These are phyloP conservation scores for human DNA, from an alignment of 2,113 vertebrate genomes.

Conservation along the genomic window DNA sequence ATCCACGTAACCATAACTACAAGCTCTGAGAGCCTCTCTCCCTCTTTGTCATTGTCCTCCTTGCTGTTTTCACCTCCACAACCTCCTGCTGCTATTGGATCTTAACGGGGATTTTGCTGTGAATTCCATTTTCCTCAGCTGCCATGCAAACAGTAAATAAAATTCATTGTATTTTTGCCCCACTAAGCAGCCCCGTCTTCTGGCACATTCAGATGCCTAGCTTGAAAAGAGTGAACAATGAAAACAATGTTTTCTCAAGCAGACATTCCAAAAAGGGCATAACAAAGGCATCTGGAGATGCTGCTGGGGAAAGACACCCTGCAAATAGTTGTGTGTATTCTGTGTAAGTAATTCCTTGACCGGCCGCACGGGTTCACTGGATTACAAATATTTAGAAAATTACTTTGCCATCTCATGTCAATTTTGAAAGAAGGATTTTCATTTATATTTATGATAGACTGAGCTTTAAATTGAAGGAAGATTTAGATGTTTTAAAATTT, in stretches of 20 bases:
- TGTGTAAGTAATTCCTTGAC: conserved; percentile 47
- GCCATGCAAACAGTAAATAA: conserved; percentile 75
- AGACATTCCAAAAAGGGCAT: conserved; percentile 59
- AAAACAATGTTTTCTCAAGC: conserved; percentile 65
- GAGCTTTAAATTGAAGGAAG: conserved; percentile 63
- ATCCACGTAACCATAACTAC: accelerated
- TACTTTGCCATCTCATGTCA: background rate
- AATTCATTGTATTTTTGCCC: conserved; percentile 72
- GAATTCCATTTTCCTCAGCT: conserved; percentile 69
- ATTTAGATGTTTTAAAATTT: conserved; percentile 74
- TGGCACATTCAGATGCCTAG: conserved; percentile 56
- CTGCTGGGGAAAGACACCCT: conserved; percentile 44
- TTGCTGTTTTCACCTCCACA: background rate
- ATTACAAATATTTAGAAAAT: conserved; percentile 71
- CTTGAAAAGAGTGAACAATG: conserved; percentile 55
- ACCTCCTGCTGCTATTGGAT: background rate
- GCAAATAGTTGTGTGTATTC: background rate
- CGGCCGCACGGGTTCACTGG: background rate
- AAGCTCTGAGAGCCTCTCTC: background rate
- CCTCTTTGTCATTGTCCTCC: too few relatives aligned
- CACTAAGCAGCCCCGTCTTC: conserved; percentile 77
- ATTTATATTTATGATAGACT: conserved; percentile 72
- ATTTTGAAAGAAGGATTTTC: conserved; percentile 64
- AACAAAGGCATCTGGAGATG: conserved; percentile 34
- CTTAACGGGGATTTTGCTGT: conserved; percentile 46